Base-by-base conservation (phyloP, 2,797 vertebrate species). In the Neomorphus geoffroyi region DNA sequence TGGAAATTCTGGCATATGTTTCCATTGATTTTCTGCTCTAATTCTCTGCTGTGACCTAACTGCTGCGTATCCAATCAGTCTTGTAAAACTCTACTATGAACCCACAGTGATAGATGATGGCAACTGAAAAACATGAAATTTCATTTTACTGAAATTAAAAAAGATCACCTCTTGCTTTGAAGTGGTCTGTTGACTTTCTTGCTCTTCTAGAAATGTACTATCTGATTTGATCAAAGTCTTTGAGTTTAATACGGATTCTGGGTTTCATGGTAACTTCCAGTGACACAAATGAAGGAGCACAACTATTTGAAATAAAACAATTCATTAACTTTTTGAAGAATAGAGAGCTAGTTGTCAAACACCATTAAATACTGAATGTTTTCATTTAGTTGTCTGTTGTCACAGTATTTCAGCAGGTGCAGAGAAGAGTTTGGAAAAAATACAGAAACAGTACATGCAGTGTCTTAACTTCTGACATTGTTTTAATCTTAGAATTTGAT, bases 1-100 rank as follows among this genome's bases (percentile, higher is more conserved):
- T 87, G 57, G 71, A 95, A 89, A 80, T 82, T 92, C 69, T 95
- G 92, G 79, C 86, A 33, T 94, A 75, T 67, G 87, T 96, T 95
- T 96, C 92, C 70, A 62, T 82, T 92, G 91, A 94, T 95, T 93
- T 97, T 96, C 86, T 96, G 95, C 95, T 97, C 95, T 93, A 93
- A 70, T 97, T 96, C 51, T 88, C 81, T 82, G 28, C 92, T 95
- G 41, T 79, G 93, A 56, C 43, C 0, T 81, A 92, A 69, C 74
- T 80, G 35, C 88, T 88, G 22, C 1, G 0, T 91, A 58, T 83
- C 73, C 19, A 24, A 43, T 95, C 56, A 77, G 53, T 94, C 73
- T 73, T 90, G 19, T 56, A 64, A 77, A 91, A 91, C 64, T 78
- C 79, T 9, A 21, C 48, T 45, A 32, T 30, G 21, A 92, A 32